Evolutionary conservation across 2,888 invertebrate genomes (phyloP), one percentile per base, ranked within the genome.

Genomic region (Amphipyra tragopoginis): DNA sequence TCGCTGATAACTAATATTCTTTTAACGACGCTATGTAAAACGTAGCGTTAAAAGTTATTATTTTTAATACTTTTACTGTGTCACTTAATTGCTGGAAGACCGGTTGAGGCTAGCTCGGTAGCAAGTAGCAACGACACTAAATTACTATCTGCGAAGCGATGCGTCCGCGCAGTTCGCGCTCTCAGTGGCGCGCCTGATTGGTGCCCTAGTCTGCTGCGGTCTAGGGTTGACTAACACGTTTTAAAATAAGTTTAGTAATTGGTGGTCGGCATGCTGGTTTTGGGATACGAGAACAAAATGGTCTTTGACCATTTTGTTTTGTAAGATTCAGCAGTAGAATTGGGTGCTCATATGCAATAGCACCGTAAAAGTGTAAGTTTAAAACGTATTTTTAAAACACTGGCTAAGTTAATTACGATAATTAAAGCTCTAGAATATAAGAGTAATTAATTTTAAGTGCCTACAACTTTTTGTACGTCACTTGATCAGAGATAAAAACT

Each of bases 61-160:
- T 86, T 83, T 82, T 87, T 88, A 85, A 87, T 88, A 86, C 86
- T 89, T 88, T 89, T 90, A 89, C 88, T 86, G 85, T 88, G 91
- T 90, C 88, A 86, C 86, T 90, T 93, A 93, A 92, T 91, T 91
- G 89, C 87, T 68, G 45, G 65, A 56, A 59, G 84, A 92, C 93
- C 91, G 91, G 93, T 91, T 85, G 75, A 72, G 71, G 80, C 80
- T 80, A 77, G 83, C 85, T 87, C 70, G 68, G 80, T 80, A 80
- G 86, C 83, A 71, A 78, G 78, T 83, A 77, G 88, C 90, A 89
- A 90, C 87, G 87, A 90, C 91, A 86, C 86, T 86, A 90, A 93
- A 93, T 93, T 92, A 86, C 93, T 87, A 87, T 86, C 85, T 85
- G 79, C 83, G 79, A 74, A 75, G 76, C 84, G 86, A 86, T 86